Percentiles rank a stretch among this genome's conserved stretches.
Conservation (phyloP, 1,140 invertebrate genomes). For the Formica exsecta region DNA sequence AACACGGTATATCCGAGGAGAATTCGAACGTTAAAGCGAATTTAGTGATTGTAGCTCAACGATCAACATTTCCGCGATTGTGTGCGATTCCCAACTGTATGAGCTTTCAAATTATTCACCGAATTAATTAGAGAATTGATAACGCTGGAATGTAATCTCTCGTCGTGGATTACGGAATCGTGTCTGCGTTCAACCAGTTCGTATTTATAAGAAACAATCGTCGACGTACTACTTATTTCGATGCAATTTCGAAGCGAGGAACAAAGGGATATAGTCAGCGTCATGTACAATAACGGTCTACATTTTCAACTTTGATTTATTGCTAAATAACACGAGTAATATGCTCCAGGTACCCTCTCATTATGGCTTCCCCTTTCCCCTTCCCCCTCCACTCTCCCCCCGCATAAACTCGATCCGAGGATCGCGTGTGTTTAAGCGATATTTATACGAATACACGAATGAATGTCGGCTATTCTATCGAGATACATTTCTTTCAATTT, state of each 20-base stretch:
- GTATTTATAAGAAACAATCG: not conserved
- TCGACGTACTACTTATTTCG: not conserved
- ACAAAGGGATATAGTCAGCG: not conserved
- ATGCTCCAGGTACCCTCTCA: constrained; percentile 6
- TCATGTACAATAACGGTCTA: constrained; percentile 13
- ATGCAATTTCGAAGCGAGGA: constrained; percentile 7
- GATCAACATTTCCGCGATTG: constrained; percentile 16
- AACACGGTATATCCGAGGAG: not conserved
- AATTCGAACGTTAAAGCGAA: not conserved
- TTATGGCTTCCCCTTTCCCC: not conserved
- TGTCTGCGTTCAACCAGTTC: not conserved
- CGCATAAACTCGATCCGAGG: constrained; percentile 24
- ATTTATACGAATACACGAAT: constrained; percentile 40
- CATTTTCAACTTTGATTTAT: constrained; percentile 50
- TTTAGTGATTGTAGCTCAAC: not conserved
- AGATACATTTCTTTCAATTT: not conserved
- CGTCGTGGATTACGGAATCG: not conserved
- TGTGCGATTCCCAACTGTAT: not conserved
- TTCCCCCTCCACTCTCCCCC: too few species aligned
- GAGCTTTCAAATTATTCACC: not conserved
- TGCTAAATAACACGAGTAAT: constrained; percentile 56
- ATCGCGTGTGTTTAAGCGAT: constrained; percentile 60
- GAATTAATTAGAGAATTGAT: constrained; percentile 20
- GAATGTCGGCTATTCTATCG: not conserved
- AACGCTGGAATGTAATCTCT: constrained; percentile 4